A percentile compares a stretch with the other conserved stretches of the same genome.
phyloP scores from a whole-genome alignment of 1,140 invertebrate genomes.

The Ceratoteleas bidentatus region DNA sequence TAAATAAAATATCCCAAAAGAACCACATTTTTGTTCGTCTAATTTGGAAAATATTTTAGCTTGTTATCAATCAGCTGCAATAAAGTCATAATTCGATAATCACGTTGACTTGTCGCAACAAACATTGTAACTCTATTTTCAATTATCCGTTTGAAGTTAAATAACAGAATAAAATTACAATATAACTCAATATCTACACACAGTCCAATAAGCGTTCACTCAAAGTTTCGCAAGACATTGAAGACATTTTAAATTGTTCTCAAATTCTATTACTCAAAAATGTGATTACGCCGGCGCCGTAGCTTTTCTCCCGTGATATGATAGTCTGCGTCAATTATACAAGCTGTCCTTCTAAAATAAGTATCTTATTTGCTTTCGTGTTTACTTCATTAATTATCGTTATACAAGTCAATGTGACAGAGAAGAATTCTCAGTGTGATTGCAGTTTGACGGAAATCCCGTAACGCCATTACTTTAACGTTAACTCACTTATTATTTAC shows the following conservation, averaged over 20 bases:
- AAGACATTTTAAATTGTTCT: background rate
- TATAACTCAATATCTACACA: too few relatives aligned
- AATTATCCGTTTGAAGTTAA: too few relatives aligned
- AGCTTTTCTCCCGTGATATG: background rate
- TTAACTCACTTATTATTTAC: too few relatives aligned
- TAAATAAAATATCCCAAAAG: too few relatives aligned
- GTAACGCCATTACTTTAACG: background rate
- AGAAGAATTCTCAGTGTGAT: background rate
- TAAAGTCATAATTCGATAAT: too few relatives aligned
- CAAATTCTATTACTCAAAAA: background rate
- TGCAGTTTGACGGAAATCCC: background rate
- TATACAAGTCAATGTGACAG: background rate
- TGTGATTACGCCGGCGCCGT: background rate
- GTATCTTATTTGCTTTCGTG: background rate
- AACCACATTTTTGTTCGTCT: too few relatives aligned
- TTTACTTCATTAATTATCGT: background rate
- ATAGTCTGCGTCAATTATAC: constrained; percentile 2
- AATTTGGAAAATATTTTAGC: too few relatives aligned
- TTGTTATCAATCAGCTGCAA: too few relatives aligned
- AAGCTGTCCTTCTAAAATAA: background rate
- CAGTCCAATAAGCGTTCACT: background rate
- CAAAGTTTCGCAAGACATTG: background rate
- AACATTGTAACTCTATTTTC: too few relatives aligned
- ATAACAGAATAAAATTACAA: too few relatives aligned
- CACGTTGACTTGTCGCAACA: too few relatives aligned